Base-by-base conservation (phyloP, 2,888 invertebrate genomes). In the Craniophora ligustri region DNA sequence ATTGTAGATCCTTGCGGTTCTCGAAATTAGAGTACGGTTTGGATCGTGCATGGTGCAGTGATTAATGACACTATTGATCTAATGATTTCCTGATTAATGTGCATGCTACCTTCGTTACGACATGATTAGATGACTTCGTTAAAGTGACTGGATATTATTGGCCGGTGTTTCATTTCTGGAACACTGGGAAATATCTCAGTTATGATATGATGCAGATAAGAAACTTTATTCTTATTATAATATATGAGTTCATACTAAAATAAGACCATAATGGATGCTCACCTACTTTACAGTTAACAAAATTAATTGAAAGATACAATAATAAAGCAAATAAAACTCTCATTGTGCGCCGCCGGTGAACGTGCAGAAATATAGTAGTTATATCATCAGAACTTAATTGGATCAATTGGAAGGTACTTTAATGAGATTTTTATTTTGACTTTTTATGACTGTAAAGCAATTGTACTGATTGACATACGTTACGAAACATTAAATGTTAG, bases 401-500 rank as follows among this genome's bases (percentile, higher is more conserved):
- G 32, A 45, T 21, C 41, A 40, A 8, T 21, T 34, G 7, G 36
- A 21, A 34, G 1, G 15, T 7, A 10, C 42, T 65, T 64, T 45
- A 2, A 62, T 41, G 30, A 4, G 11, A 34, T 5, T 48, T 67
- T 62, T 62, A n/a, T n/a, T n/a, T n/a, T n/a, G n/a, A n/a, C n/a
- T n/a, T 26, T 64, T 67, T 45, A 45, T 54, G 63, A 67, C 61
- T 62, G 41, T 39, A n/a, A 11, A 19, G 23, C 61, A 42, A 42
- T 42, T 54, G 13, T 18, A 15, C 28, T 26, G 30, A 19, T 62
- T 36, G n/a, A 40, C 7, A 19, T 7, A 10, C 4, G 35, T 23
- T 14, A 8, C 21, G 8, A 23, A 13, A 38, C 7, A 18, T 8
- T 1, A 21, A 18, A 14, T 44, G 10, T 10, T 32, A 4, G 10